Evolutionary conservation across 64 coral and sea anemone genomes (phyloP).

Genomic region (Montipora foliosa): DNA sequence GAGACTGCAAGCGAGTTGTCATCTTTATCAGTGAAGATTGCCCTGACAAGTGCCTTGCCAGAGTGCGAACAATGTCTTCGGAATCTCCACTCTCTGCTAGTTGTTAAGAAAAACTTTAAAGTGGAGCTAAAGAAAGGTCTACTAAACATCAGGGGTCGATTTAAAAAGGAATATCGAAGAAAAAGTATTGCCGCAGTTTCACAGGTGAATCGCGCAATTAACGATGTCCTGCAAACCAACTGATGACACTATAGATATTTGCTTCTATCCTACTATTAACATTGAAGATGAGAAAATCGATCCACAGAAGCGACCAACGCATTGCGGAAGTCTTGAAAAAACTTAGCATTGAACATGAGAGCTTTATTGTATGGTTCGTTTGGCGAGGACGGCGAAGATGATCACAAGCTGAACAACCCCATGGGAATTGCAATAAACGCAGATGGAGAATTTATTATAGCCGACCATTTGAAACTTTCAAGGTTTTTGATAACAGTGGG

Average conservation of each 20-base stretch:
- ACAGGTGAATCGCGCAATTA: conserved; percentile 14
- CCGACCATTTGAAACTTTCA: conserved; percentile 6
- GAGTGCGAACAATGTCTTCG: too few species aligned
- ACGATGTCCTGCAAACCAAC: background rate
- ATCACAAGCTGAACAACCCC: background rate
- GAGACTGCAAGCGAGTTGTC: too few species aligned
- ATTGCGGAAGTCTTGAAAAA: background rate
- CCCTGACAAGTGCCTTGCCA: too few species aligned
- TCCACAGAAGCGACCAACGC: background rate
- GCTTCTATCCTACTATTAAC: conserved; percentile 18
- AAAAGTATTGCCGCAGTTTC: conserved; percentile 26
- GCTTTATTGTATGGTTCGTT: conserved; percentile 8
- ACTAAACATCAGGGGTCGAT: background rate
- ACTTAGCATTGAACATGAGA: conserved; percentile 4
- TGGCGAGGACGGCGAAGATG: conserved; percentile 8
- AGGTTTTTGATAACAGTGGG: conserved; percentile 48
- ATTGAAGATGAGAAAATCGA: background rate
- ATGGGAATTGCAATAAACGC: conserved; percentile 20
- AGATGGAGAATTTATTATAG: conserved; percentile 44
- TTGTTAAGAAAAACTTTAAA: too few species aligned
- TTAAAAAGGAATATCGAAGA: conserved; percentile 6
- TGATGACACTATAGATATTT: background rate
- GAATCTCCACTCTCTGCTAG: too few species aligned
- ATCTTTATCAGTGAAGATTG: too few species aligned
- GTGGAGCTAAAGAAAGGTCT: conserved; percentile 34